These are phyloP conservation scores for Triplophysa bombifrons DNA, from an alignment of 2,797 vertebrate species.

Conservation along the genomic window DNA sequence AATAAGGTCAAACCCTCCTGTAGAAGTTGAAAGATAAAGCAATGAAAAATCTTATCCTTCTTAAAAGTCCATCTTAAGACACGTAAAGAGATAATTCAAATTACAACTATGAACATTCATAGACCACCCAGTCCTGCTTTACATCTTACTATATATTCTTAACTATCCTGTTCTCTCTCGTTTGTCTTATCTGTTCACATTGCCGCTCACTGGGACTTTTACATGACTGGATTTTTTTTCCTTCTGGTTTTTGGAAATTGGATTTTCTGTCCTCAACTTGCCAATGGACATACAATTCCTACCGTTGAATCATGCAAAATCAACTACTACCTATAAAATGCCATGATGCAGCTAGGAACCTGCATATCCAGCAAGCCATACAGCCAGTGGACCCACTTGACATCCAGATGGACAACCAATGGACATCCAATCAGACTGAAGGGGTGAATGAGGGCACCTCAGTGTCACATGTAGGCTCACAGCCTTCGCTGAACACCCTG, in stretches of 20 bases:
- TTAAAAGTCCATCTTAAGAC: too few relatives aligned
- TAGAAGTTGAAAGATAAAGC: too few relatives aligned
- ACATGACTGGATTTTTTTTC: slow-evolving; percentile 39
- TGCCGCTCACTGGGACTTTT: slow-evolving; percentile 42
- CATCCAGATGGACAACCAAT: slow-evolving; percentile 82
- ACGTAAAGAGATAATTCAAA: not conserved
- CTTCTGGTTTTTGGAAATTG: slow-evolving; percentile 41
- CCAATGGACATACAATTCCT: not conserved
- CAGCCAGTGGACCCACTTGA: slow-evolving; percentile 83
- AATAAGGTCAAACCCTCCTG: too few relatives aligned
- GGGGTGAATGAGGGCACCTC: slow-evolving; percentile 76
- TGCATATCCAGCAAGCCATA: slow-evolving; percentile 84
- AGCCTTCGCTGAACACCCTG: slow-evolving; percentile 74
- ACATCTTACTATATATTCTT: slow-evolving; percentile 53
- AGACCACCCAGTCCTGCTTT: not conserved
- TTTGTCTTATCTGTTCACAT: slow-evolving; percentile 59
- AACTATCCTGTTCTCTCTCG: slow-evolving; percentile 59
- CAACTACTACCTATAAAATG: slow-evolving; percentile 14
- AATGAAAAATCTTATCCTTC: too few relatives aligned
- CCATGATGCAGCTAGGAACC: slow-evolving; percentile 80
- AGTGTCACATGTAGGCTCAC: slow-evolving; percentile 68
- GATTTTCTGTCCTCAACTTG: slow-evolving; percentile 34
- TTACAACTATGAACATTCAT: not conserved
- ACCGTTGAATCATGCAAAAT: slow-evolving; percentile 11
- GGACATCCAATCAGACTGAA: slow-evolving; percentile 80